phyloP scores from a whole-genome alignment of 1,140 invertebrate species.

The Calephelis nemesis region DNA sequence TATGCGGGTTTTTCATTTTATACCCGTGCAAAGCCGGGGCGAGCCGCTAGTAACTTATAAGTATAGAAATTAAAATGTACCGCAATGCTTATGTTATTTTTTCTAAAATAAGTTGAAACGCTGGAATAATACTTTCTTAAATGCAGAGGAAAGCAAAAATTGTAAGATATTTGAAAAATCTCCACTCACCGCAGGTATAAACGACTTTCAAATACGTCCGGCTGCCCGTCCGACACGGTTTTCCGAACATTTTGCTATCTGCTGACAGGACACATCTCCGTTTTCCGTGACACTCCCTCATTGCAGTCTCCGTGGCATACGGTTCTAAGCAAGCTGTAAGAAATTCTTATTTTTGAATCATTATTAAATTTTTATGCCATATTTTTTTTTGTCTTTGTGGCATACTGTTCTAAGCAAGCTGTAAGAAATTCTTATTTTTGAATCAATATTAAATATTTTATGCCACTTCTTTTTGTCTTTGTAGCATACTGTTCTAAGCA shows the following conservation, averaged over 20 bases:
- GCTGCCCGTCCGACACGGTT: conserved; percentile 90
- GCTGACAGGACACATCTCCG: conserved; percentile 89
- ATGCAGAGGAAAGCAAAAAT: neutral
- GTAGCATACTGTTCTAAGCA: conserved; percentile 93
- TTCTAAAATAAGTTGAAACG: neutral
- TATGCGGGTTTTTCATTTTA: too few relatives aligned
- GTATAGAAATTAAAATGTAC: too few relatives aligned
- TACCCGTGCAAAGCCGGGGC: too few relatives aligned
- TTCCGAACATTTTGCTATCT: conserved; percentile 91
- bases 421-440: conserved; percentile 30
- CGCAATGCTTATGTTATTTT: too few relatives aligned
- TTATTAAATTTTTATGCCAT: too few relatives aligned
- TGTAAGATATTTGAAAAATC: neutral
- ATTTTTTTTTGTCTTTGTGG: conserved; percentile 84
- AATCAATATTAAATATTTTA: neutral
- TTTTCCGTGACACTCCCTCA: conserved; percentile 93
- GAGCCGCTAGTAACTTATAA: too few relatives aligned
- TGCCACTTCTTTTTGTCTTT: conserved; percentile 79
- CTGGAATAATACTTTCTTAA: neutral
- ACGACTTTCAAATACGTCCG: conserved; percentile 94
- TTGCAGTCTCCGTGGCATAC: conserved; percentile 92
- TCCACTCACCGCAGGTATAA: conserved; percentile 94
- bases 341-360: conserved; percentile 10
- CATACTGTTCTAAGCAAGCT: conserved; percentile 93
- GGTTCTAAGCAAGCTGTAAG: conserved; percentile 89